Evolutionary conservation across 2,113 vertebrate genomes (phyloP), one percentile per base, ranked within the genome.

Genomic region (Leptobrachium leishanense): DNA sequence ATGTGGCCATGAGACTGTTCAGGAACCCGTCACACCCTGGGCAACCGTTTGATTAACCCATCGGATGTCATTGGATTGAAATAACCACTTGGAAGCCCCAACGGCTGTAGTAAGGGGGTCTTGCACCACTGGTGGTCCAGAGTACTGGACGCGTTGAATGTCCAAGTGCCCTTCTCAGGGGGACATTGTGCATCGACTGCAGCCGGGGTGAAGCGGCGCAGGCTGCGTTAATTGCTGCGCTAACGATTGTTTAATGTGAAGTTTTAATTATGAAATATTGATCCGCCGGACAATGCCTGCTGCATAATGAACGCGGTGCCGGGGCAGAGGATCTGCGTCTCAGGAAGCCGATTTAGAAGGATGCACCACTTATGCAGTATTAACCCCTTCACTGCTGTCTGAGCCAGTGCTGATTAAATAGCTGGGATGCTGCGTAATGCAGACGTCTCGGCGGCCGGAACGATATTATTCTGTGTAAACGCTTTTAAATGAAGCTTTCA

Each of bases 191-290:
- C 62, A 64, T 9, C 9, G 9, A 20, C 5, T 64, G 62, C 62
- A 13, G 62, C 62, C 3, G 1, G 9, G n/a, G 6, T 9, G 6
- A 5, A 20, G n/a, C 20, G 20, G 11, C 41, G 13, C 69, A 40
- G 50, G 3, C 69, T 54, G 43, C 31, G 69, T 54, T 72, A 44
- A 72, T 41, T 55, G 31, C 69, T 54, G 1, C 68, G 72, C 20
- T 81, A 74, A 81, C 53, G 78, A 74, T 74, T 20, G 43, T 81
- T 74, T 81, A 81, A 81, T 81, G 78, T 74, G 53, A 74, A 81
- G 78, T 74, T 71, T 81, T 81, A 81, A 81, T 81, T 81, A 68
- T 81, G 72, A 81, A 74, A 68, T 81, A 81, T 81, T 65, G 78
- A 81, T 81, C 42, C 13, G 4, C 64, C 1, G 71, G 78, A 81